Base-by-base conservation (phyloP, 2,888 invertebrate species). In the Plemyria rubiginata region DNA sequence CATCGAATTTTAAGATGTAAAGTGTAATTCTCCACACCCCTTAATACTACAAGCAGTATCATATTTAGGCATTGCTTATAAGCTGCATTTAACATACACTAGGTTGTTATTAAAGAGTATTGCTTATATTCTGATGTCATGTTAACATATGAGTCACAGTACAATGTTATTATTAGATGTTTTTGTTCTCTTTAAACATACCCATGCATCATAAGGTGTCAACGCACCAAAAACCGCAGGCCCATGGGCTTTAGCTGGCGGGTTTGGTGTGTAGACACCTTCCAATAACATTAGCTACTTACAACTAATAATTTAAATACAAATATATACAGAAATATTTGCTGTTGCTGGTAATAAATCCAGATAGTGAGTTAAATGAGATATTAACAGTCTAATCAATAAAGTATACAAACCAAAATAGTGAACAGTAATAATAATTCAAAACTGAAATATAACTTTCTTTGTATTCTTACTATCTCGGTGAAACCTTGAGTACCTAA, bases 281-380 rank as follows among this genome's bases (percentile, higher is more conserved):
- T 40, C n/a, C 32, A 63, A 62, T 67, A 85, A 68, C 74, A 87
- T 89, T 88, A 88, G 82, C 90, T 91, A 90, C 88, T 89, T 91
- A 91, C 9, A 81, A 77, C 54, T 90, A 90, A 82, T 74, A 81
- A 77, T 81, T 78, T 81, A 83, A 82, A 82, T 85, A 75, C 86
- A 86, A 85, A 87, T 90, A 90, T 88, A 89, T 88, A 90, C 88
- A 89, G 82, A 86, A 85, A 87, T 81, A 78, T 82, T 83, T 78
- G 62, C 11, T 58, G 40, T n/a, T n/a, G n/a, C n/a, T n/a, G n/a
- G n/a, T n/a, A n/a, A n/a, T n/a, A 63, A 54, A 41, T 52, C 28
- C 60, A 45, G 41, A 52, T 54, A 56, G 13, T 40, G 13, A 22
- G 12, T 28, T 40, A 16, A 71, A 54, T 54, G 16, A 16, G 54